A percentile compares a stretch with the other conserved stretches of the same genome.
phyloP scores from a whole-genome alignment of 2,888 invertebrate species.

The Phytoseiulus persimilis region DNA sequence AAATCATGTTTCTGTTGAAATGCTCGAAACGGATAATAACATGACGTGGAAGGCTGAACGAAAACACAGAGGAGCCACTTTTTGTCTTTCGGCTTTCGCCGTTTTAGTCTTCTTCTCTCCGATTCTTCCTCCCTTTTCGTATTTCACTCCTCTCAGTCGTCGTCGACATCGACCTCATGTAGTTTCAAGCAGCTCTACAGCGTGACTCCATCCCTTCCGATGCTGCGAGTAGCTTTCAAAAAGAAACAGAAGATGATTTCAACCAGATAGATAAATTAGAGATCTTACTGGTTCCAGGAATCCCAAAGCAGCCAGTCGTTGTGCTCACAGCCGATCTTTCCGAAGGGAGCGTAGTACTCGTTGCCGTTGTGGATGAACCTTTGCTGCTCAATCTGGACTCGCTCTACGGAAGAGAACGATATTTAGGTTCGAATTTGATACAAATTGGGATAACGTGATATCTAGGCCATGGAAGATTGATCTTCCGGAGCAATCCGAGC shows the following conservation, averaged over 20 bases:
- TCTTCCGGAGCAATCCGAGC: no score
- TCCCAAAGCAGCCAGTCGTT: background rate
- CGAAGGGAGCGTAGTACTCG: background rate
- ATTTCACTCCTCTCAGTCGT: background rate
- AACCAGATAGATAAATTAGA: background rate
- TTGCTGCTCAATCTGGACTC: background rate
- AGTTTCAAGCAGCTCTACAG: background rate
- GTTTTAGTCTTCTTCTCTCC: background rate
- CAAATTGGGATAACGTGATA: no score
- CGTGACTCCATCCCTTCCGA: background rate
- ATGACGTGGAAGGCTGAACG: background rate
- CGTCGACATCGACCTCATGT: background rate
- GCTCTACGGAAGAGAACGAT: background rate
- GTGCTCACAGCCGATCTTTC: background rate
- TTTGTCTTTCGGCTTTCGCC: background rate
- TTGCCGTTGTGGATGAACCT: background rate
- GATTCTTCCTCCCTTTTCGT: background rate
- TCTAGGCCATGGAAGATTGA: no score
- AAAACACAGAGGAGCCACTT: background rate
- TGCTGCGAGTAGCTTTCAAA: background rate
- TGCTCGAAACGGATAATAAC: conserved; percentile 5
- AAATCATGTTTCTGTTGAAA: conserved; percentile 5
- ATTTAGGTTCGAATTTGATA: no score
- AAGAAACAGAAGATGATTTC: background rate
- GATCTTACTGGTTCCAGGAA: background rate